Conservation (phyloP, 2,797 vertebrate genomes). For the Muscicapa striata region DNA sequence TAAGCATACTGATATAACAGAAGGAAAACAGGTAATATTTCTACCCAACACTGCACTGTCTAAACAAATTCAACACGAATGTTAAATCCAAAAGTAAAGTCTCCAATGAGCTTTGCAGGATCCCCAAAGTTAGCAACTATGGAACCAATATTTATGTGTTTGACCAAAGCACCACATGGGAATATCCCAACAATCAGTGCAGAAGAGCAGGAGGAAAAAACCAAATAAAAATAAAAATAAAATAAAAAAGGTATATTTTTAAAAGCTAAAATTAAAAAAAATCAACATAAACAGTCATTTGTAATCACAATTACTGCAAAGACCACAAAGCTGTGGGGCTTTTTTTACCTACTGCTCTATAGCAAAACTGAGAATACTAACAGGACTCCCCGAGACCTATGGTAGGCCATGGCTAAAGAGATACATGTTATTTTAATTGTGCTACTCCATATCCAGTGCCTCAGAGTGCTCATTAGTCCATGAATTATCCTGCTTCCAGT, state of each 20-base stretch:
- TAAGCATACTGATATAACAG: not conserved
- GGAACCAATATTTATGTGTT: not conserved
- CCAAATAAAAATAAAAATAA: not conserved
- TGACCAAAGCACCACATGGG: not conserved
- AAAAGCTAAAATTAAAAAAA: not conserved
- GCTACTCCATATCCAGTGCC: not conserved
- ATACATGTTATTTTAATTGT: not conserved
- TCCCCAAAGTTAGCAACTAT: not conserved
- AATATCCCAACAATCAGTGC: not conserved
- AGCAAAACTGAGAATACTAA: not conserved
- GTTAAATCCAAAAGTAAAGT: not conserved
- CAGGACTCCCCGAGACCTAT: not conserved
- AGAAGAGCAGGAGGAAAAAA: not conserved
- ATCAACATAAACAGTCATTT: not conserved
- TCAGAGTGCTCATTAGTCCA: not conserved
- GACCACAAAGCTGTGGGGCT: not conserved
- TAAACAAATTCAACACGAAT: not conserved
- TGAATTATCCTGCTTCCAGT: not conserved
- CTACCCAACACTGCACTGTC: not conserved
- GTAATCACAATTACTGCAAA: not conserved
- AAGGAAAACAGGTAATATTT: not conserved
- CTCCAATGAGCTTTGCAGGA: not conserved
- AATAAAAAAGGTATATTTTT: not conserved
- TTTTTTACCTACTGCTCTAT: not conserved
- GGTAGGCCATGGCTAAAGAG: not conserved